A percentile compares a stretch with the other conserved stretches of the same genome.
Conservation (phyloP, 1,140 invertebrate genomes). For the Ylistrum balloti region DNA sequence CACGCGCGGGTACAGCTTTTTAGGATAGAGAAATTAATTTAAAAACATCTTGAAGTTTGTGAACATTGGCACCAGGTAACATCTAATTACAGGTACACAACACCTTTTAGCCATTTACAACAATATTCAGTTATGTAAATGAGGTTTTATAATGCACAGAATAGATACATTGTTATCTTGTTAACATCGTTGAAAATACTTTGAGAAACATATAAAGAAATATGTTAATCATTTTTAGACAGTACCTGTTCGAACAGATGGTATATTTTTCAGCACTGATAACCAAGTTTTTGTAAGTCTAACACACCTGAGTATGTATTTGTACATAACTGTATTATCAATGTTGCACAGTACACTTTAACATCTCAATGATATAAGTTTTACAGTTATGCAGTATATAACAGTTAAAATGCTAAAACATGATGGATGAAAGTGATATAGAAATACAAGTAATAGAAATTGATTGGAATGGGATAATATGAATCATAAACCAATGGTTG, state of each 20-base stretch:
- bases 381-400: too few relatives aligned
- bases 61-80: not conserved
- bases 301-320: not conserved
- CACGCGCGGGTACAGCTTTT: not conserved
- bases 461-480: too few relatives aligned
- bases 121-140: not conserved
- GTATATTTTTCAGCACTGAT: not conserved
- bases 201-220: not conserved
- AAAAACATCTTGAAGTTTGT: not conserved
- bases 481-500: too few relatives aligned
- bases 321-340: not conserved
- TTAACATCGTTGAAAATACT: not conserved
- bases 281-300: not conserved
- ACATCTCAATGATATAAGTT: too few relatives aligned
- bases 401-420: too few relatives aligned
- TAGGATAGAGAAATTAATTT: conserved; percentile 26
- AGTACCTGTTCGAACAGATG: not conserved
- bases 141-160: not conserved
- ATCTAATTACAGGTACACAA: conserved; percentile 21
- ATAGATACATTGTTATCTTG: not conserved
- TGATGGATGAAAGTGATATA: too few relatives aligned
- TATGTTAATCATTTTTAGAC: not conserved
- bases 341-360: not conserved
- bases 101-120: conserved; percentile 10
- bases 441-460: too few relatives aligned